Evolutionary conservation across 2,797 vertebrate genomes (phyloP).

Genomic region (Smutsia temminckii): DNA sequence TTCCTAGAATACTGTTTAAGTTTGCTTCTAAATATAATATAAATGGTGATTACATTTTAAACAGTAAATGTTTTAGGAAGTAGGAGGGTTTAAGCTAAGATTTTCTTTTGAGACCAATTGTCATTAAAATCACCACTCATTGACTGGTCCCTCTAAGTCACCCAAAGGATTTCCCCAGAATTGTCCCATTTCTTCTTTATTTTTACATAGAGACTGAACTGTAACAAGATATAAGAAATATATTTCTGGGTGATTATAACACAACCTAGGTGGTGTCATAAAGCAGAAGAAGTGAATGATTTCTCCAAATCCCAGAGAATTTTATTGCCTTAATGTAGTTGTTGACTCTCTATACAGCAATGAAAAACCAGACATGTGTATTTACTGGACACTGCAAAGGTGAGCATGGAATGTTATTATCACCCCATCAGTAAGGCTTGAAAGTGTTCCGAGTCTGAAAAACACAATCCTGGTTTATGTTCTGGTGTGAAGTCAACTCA

Average conservation of each 20-base stretch:
- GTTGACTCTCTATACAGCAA: slow-evolving; percentile 66
- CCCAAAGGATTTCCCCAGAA: neutral
- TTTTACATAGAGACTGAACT: slow-evolving; percentile 65
- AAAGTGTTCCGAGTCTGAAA: slow-evolving; percentile 45
- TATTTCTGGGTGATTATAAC: slow-evolving; percentile 77
- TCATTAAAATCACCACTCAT: neutral
- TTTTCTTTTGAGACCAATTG: neutral
- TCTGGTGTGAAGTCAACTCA: slow-evolving; percentile 53
- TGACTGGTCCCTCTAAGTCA: neutral
- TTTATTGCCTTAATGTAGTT: slow-evolving; percentile 66
- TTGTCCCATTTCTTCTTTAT: neutral
- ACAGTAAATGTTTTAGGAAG: neutral
- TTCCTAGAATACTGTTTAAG: neutral
- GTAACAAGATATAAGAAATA: slow-evolving; percentile 73
- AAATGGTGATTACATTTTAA: neutral
- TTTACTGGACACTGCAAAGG: slow-evolving; percentile 54
- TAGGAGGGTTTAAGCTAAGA: neutral
- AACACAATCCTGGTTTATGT: slow-evolving; percentile 49
- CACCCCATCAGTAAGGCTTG: slow-evolving; percentile 44
- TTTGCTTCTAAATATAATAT: neutral
- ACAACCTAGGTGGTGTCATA: slow-evolving; percentile 72
- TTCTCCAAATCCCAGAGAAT: slow-evolving; percentile 67
- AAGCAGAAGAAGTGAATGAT: slow-evolving; percentile 74
- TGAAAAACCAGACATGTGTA: neutral
- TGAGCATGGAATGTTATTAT: slow-evolving; percentile 55